Percentiles rank a stretch among this genome's conserved stretches.
phyloP scores from a whole-genome alignment of 2,797 vertebrate species.

The Champsocephalus esox region DNA sequence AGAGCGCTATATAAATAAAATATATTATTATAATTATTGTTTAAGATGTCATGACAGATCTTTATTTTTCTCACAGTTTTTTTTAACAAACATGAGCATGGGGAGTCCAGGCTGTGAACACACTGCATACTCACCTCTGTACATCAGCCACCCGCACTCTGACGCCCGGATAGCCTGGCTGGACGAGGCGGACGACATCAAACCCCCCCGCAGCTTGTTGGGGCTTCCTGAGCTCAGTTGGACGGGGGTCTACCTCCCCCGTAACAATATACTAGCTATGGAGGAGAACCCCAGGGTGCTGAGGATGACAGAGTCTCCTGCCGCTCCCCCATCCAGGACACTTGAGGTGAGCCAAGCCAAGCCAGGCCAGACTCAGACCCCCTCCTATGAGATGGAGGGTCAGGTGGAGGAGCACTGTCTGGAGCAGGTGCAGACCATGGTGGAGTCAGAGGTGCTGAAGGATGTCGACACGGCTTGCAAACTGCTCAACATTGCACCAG shows the following conservation, averaged over 20 bases:
- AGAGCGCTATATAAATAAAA: neutral
- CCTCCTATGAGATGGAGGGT: conserved; percentile 78
- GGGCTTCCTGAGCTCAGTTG: conserved; percentile 83
- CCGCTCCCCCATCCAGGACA: conserved; percentile 31
- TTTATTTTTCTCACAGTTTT: conserved; percentile 23
- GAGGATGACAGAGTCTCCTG: conserved; percentile 72
- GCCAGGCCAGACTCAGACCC: conserved; percentile 84
- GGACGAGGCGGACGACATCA: conserved; percentile 79
- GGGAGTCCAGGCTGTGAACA: conserved; percentile 87
- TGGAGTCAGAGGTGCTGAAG: conserved; percentile 95
- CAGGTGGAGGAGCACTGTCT: conserved; percentile 90
- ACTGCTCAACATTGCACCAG: conserved; percentile 93
- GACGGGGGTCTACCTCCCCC: conserved; percentile 86
- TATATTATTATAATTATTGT: too few relatives aligned
- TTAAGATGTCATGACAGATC: conserved; percentile 2
- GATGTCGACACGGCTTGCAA: conserved; percentile 97
- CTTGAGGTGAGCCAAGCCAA: conserved; percentile 81
- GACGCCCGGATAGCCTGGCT: conserved; percentile 78
- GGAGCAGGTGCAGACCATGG: conserved; percentile 96
- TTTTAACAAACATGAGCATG: conserved; percentile 75
- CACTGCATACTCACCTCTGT: conserved; percentile 58
- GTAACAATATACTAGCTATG: conserved; percentile 84
- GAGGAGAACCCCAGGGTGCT: conserved; percentile 85
- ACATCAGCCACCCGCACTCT: conserved; percentile 67
- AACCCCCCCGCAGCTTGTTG: conserved; percentile 71